Percentiles rank a stretch among this genome's conserved stretches.
phyloP scores from a whole-genome alignment of 1,140 invertebrate species.

The Trypoxylus dichotomus region DNA sequence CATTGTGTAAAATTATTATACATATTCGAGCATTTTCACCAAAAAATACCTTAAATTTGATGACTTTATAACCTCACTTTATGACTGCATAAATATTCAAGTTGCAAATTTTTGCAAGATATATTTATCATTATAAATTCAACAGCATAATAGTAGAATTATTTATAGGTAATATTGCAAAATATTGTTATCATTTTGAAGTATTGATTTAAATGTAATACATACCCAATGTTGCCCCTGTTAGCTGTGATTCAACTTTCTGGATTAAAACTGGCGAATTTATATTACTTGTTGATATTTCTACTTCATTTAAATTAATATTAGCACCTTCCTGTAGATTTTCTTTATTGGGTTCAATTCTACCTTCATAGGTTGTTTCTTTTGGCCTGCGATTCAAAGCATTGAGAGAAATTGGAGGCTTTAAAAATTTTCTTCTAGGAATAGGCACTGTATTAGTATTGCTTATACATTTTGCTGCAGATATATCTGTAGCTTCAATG shows the following conservation, averaged over 20 bases:
- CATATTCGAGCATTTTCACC: no score
- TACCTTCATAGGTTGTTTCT: not conserved
- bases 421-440: constrained; percentile 37
- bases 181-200: not conserved
- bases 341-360: constrained; percentile 28
- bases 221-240: constrained; percentile 19
- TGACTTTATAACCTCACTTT: no score
- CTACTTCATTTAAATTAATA: constrained; percentile 21
- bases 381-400: constrained; percentile 36
- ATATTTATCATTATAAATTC: not conserved
- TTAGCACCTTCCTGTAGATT: constrained; percentile 30
- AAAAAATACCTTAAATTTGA: no score
- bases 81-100: not conserved
- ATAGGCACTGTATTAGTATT: not conserved
- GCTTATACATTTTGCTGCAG: no score
- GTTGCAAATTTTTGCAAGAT: not conserved
- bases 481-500: not conserved
- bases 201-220: constrained; percentile 19
- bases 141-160: not conserved
- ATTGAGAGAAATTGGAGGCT: constrained; percentile 37
- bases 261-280: constrained; percentile 25
- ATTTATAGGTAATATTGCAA: constrained; percentile 11
- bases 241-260: not conserved
- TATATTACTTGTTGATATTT: constrained; percentile 10
- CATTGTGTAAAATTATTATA: no score